These are phyloP conservation scores for Diplodus puntazzo DNA, from an alignment of 2,797 vertebrate species.

Conservation along the genomic window DNA sequence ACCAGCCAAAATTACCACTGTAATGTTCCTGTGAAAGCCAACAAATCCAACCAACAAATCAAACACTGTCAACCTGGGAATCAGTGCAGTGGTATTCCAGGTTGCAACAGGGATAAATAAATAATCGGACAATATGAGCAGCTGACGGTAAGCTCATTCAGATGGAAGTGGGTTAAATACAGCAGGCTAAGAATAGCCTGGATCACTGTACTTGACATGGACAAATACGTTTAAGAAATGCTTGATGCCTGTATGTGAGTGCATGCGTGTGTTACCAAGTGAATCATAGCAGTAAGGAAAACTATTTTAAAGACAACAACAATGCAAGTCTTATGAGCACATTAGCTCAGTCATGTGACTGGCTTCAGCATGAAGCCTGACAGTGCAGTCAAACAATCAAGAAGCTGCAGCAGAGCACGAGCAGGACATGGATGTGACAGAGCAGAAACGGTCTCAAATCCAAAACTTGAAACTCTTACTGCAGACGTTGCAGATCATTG, in stretches of 20 bases:
- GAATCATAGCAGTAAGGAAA: slow-evolving; percentile 34
- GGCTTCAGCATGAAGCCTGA: slow-evolving; percentile 2
- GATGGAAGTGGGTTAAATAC: slow-evolving; percentile 61
- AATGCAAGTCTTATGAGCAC: slow-evolving; percentile 40
- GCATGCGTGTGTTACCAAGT: slow-evolving; percentile 10
- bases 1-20: not conserved
- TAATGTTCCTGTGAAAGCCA: not conserved
- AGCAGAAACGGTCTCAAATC: slow-evolving; percentile 12
- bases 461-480: not conserved
- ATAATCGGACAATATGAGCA: slow-evolving; percentile 32
- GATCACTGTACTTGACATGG: slow-evolving; percentile 26
- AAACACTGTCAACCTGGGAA: slow-evolving; percentile 8
- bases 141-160: slow-evolving; percentile 45
- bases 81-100: slow-evolving; percentile 2
- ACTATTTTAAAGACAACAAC: slow-evolving; percentile 34
- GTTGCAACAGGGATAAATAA: slow-evolving; percentile 35
- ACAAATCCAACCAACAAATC: not conserved
- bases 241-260: slow-evolving; percentile 15
- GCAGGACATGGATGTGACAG: slow-evolving; percentile 32
- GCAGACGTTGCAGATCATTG: not conserved
- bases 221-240: slow-evolving; percentile 31
- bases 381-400: slow-evolving; percentile 30
- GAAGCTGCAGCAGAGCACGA: slow-evolving; percentile 1
- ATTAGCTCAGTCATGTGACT: slow-evolving; percentile 47
- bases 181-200: slow-evolving; percentile 48